These are phyloP conservation scores for Halictus ligatus DNA, from an alignment of 2,888 invertebrate species.

Conservation along the genomic window DNA sequence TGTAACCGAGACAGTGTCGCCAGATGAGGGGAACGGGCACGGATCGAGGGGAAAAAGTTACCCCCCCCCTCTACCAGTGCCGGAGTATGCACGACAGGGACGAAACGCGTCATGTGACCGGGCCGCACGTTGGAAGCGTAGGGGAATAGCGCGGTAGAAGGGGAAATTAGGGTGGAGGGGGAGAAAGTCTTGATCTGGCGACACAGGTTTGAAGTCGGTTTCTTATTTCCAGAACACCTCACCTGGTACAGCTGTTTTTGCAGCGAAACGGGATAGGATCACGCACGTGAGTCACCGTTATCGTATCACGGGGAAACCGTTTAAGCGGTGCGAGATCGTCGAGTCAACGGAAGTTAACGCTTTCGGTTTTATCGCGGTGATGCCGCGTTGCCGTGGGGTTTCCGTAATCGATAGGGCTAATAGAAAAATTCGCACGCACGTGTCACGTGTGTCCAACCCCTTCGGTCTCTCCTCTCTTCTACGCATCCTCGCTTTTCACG, in stretches of 20 bases:
- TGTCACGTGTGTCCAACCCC: background rate
- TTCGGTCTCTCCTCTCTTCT: slow-evolving; percentile 8
- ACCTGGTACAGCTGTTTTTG: background rate
- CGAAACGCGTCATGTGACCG: too few relatives aligned
- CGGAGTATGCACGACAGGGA: too few relatives aligned
- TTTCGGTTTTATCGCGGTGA: slow-evolving; percentile 38
- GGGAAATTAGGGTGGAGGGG: too few relatives aligned
- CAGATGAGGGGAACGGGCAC: too few relatives aligned
- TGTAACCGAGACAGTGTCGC: too few relatives aligned
- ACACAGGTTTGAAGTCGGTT: background rate
- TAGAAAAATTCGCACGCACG: slow-evolving; percentile 38
- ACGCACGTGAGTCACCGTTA: background rate
- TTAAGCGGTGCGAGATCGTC: slow-evolving; percentile 35
- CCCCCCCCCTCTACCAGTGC: too few relatives aligned
- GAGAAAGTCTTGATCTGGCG: too few relatives aligned
- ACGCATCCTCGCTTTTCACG: slow-evolving; percentile 67
- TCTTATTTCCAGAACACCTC: background rate
- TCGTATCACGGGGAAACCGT: background rate
- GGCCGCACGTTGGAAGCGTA: too few relatives aligned
- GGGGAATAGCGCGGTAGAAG: too few relatives aligned
- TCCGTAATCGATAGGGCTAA: slow-evolving; percentile 47
- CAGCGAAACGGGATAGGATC: background rate
- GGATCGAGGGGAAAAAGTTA: too few relatives aligned
- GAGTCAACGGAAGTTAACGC: slow-evolving; percentile 23
- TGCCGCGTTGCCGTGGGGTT: slow-evolving; percentile 16